Conservation (phyloP, 2,113 vertebrate genomes). For the Ictalurus punctatus region DNA sequence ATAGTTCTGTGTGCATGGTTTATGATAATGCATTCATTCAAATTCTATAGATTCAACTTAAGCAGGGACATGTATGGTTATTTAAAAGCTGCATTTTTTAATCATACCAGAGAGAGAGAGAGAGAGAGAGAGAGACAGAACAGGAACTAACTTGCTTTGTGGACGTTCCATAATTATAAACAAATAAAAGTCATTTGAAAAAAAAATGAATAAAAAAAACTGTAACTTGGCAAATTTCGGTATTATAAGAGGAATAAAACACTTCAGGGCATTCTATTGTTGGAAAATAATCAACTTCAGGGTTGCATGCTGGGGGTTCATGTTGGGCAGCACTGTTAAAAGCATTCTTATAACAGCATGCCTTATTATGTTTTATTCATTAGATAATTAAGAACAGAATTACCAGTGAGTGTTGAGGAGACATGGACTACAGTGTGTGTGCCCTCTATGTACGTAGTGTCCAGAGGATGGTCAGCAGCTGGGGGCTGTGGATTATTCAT, state of each 20-base stretch:
- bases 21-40: not conserved
- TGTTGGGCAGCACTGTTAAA: not conserved
- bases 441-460: slow-evolving; percentile 80
- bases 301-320: not conserved
- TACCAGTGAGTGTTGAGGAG: slow-evolving; percentile 71
- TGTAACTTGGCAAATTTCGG: not conserved
- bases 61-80: not conserved
- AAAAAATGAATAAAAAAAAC: not conserved
- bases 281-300: not conserved
- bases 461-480: slow-evolving; percentile 82
- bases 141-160: not conserved
- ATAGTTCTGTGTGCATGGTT: not conserved
- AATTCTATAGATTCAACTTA: not conserved
- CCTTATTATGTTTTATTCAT: not conserved
- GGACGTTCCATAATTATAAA: not conserved
- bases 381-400: not conserved
- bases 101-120: not conserved
- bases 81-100: not conserved
- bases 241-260: not conserved
- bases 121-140: not conserved
- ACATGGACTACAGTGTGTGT: slow-evolving; percentile 75
- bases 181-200: not conserved
- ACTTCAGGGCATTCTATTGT: not conserved
- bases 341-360: not conserved
- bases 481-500: slow-evolving; percentile 71